These are phyloP conservation scores for Dasyurus viverrinus DNA, from an alignment of 2,113 vertebrate genomes.

Conservation along the genomic window DNA sequence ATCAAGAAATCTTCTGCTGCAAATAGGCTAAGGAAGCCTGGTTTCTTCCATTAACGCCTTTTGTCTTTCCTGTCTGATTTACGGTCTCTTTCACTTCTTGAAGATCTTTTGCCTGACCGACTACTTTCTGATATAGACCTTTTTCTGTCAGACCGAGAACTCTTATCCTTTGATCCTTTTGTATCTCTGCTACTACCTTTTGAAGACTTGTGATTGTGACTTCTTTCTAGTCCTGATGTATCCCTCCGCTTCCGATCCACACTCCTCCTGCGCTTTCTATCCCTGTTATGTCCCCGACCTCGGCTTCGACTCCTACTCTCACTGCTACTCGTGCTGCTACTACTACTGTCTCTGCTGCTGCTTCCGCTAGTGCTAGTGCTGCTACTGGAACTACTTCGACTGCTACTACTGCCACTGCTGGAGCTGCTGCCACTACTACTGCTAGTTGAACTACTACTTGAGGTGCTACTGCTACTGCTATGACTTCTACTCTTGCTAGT, in stretches of 20 bases:
- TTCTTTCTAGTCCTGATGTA: constrained; percentile 87
- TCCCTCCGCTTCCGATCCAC: constrained; percentile 89
- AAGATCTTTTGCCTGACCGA: constrained; percentile 90
- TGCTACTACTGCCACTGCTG: constrained; percentile 89
- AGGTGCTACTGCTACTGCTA: constrained; percentile 87
- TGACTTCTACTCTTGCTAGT: constrained; percentile 84
- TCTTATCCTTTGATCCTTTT: constrained; percentile 94
- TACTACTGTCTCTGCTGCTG: constrained; percentile 91
- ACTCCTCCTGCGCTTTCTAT: constrained; percentile 91
- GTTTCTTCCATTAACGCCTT: constrained; percentile 92
- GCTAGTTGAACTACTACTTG: constrained; percentile 85
- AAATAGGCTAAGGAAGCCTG: constrained; percentile 87
- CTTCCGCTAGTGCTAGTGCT: constrained; percentile 88
- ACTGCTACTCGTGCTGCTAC: constrained; percentile 90
- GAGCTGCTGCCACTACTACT: constrained; percentile 87
- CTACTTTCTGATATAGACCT: constrained; percentile 92
- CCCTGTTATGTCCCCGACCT: constrained; percentile 86
- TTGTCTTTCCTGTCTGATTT: constrained; percentile 99
- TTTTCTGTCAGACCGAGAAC: constrained; percentile 90
- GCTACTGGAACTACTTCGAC: constrained; percentile 90
- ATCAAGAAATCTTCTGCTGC: constrained; percentile 88
- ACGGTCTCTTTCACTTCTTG: constrained; percentile 94
- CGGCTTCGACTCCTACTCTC: constrained; percentile 89
- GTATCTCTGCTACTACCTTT: constrained; percentile 90
- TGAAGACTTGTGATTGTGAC: constrained; percentile 92